Percentiles rank a stretch among this genome's conserved stretches.
Evolutionary conservation across 1,140 invertebrate genomes (phyloP).

Genomic region (Hyposmocoma kahamanoa): DNA sequence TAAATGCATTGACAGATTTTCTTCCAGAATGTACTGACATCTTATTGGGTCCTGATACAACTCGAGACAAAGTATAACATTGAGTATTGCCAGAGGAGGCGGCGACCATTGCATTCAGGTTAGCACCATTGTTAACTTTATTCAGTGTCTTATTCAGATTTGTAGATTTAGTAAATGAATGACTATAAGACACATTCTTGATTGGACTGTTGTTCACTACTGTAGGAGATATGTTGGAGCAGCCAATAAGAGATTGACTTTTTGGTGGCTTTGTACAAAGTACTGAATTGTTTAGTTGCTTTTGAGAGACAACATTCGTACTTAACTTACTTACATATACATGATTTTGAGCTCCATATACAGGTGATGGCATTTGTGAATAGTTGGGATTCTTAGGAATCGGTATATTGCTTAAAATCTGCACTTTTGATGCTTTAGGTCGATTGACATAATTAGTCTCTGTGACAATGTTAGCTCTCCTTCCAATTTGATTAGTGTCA

Average conservation of each 20-base stretch:
- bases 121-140: constrained; percentile 68
- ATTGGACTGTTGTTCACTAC: constrained; percentile 55
- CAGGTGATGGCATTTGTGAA: constrained; percentile 42
- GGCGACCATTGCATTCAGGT: constrained; percentile 60
- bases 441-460: constrained; percentile 52
- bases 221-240: constrained; percentile 43
- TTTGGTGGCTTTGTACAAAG: constrained; percentile 54
- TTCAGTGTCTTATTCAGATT: constrained; percentile 52
- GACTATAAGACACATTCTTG: constrained; percentile 59
- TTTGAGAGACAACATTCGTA: constrained; percentile 49
- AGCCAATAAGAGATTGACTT: constrained; percentile 56
- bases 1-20: constrained; percentile 55
- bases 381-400: constrained; percentile 59
- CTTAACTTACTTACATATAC: constrained; percentile 61
- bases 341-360: constrained; percentile 62
- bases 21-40: constrained; percentile 62
- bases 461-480: constrained; percentile 56
- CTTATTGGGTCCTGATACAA: constrained; percentile 62
- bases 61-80: constrained; percentile 63
- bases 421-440: constrained; percentile 61
- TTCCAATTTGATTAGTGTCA: constrained; percentile 37
- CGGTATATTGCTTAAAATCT: constrained; percentile 66
- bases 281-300: constrained; percentile 57
- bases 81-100: constrained; percentile 56
- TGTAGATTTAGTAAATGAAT: constrained; percentile 59